These are phyloP conservation scores for Dendroctonus ponderosae DNA, from an alignment of 1,140 invertebrate species.

Conservation along the genomic window DNA sequence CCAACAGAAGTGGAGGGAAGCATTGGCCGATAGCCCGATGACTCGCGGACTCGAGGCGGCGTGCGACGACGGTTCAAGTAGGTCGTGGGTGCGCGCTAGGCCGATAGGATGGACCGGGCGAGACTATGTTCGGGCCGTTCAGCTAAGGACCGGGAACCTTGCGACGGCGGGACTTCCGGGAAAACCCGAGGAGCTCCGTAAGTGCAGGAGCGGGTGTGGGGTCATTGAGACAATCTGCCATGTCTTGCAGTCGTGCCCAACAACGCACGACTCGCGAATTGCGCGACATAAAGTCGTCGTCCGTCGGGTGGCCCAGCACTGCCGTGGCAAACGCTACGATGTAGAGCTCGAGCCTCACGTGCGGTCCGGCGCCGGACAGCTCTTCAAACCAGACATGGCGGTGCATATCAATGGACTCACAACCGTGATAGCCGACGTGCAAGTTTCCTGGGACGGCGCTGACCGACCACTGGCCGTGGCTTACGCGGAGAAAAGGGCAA, in stretches of 20 bases:
- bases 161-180: conserved; percentile 16
- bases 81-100: neutral
- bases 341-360: conserved; percentile 3
- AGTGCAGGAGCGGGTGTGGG: no score
- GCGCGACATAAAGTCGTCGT: no score
- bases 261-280: neutral
- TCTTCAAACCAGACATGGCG: neutral
- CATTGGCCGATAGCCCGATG: neutral
- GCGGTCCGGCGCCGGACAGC: neutral
- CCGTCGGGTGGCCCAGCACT: no score
- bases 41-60: conserved; percentile 5
- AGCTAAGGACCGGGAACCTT: conserved; percentile 17
- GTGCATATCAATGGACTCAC: no score
- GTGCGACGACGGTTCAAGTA: conserved; percentile 16
- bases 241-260: neutral
- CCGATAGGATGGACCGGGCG: conserved; percentile 23
- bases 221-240: neutral
- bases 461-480: no score
- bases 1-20: neutral
- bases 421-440: no score
- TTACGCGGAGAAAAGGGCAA: no score
- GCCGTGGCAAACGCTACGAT: no score
- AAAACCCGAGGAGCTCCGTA: conserved; percentile 9
- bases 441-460: no score
- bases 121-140: conserved; percentile 26